Evolutionary conservation across 2,797 vertebrate genomes (phyloP).

Genomic region (Adrianichthys oophorus): DNA sequence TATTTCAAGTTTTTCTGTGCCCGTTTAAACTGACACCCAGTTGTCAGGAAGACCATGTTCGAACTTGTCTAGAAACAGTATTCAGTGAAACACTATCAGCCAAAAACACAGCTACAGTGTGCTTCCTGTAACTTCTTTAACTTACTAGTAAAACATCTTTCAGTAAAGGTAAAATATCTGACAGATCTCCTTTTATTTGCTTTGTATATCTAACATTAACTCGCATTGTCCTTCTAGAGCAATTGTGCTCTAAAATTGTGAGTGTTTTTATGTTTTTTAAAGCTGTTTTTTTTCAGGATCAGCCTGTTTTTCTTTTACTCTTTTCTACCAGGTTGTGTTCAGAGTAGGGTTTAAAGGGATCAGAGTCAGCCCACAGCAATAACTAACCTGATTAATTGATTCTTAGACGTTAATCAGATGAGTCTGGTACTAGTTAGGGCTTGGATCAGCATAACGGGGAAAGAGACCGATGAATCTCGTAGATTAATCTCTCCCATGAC

Average conservation of each 20-base stretch:
- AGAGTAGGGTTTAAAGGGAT: slow-evolving; percentile 54
- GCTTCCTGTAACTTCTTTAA: slow-evolving; percentile 24
- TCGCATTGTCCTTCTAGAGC: background rate
- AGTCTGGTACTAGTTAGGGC: slow-evolving; percentile 55
- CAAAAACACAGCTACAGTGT: slow-evolving; percentile 15
- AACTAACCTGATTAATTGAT: slow-evolving; percentile 79
- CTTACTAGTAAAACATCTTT: background rate
- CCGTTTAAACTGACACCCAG: slow-evolving; percentile 48
- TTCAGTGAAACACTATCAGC: slow-evolving; percentile 27
- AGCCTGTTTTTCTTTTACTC: background rate
- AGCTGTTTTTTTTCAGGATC: background rate
- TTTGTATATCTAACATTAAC: background rate
- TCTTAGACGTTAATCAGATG: slow-evolving; percentile 71
- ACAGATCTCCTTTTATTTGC: background rate
- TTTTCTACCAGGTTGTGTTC: slow-evolving; percentile 18
- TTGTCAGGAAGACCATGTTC: slow-evolving; percentile 57
- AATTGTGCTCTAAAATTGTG: background rate
- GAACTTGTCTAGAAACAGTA: slow-evolving; percentile 61
- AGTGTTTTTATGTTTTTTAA: background rate
- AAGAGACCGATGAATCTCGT: slow-evolving; percentile 21
- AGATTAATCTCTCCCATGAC: background rate
- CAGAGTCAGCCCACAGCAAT: slow-evolving; percentile 44
- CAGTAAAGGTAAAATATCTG: background rate
- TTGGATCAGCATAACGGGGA: slow-evolving; percentile 17
- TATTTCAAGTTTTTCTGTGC: slow-evolving; percentile 66